Evolutionary conservation across 2,888 invertebrate genomes (phyloP), one percentile per base, ranked within the genome.

Genomic region (Scaptomyza tumidula): DNA sequence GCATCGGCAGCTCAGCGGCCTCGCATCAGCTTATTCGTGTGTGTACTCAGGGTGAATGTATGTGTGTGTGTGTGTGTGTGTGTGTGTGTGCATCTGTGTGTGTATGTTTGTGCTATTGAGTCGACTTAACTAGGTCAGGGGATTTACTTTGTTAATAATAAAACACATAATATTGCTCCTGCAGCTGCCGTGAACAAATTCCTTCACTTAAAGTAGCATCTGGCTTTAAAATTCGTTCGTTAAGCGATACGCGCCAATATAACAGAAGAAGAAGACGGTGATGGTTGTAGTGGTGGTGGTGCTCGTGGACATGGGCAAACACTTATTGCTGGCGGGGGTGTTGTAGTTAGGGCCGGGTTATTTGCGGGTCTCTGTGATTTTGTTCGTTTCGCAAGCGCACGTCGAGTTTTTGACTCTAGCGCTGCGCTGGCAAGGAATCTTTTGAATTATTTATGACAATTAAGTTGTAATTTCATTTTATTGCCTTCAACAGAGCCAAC

Each of bases 381-480:
- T 56, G 14, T 41, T 41, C 41, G 41, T 41, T 49, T 68, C 46
- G 61, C 43, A 66, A 69, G 41, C 71, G 59, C 70, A 61, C 41
- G 41, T 41, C 10, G 63, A 78, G 72, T 73, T 81, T 77, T 67
- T 72, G 71, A 71, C 58, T 66, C 65, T 46, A 49, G 52, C 70
- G 62, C 41, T 53, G 27, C 31, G 66, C 61, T 69, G 69, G 44
- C 62, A 78, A 75, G 75, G 66, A 81, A 81, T 78, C 81, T 81
- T 58, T 75, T 85, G 82, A 84, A 78, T 78, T 85, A 85, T 85
- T 85, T 85, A 82, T 85, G 82, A 83, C 85, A 85, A 80, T 85
- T 83, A 86, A 85, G 85, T 78, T 80, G 80, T 86, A 85, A 83
- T 86, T 85, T 82, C 78, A 80, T 85, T 80, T 86, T 85, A 85